Evolutionary conservation across 2,888 invertebrate genomes (phyloP).

Genomic region (Morpho deidamia): DNA sequence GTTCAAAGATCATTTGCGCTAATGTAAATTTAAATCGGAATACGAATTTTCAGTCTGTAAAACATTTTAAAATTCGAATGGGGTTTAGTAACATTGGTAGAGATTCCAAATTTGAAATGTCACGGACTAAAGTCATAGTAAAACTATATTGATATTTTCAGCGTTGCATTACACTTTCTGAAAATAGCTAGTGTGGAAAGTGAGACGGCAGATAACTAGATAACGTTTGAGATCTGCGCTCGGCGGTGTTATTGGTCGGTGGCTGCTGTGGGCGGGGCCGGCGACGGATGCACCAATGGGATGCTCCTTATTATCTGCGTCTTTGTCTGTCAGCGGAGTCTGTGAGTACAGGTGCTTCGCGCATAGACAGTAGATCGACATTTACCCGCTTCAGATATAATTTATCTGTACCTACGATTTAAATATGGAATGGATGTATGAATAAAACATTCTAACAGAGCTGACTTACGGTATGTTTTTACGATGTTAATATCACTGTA

Average conservation of each 20-base stretch:
- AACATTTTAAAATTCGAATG: slow-evolving; percentile 7
- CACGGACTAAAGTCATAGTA: background rate
- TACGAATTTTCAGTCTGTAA: slow-evolving; percentile 4
- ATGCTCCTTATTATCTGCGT: slow-evolving; percentile 75
- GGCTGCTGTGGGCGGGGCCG: slow-evolving; percentile 62
- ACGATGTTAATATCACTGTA: too few relatives aligned
- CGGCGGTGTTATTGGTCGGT: slow-evolving; percentile 57
- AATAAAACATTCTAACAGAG: too few relatives aligned
- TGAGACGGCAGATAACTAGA: slow-evolving; percentile 76
- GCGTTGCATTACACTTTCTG: slow-evolving; percentile 36
- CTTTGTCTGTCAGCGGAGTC: slow-evolving; percentile 76
- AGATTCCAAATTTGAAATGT: background rate
- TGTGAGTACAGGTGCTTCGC: slow-evolving; percentile 39
- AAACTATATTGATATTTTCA: slow-evolving; percentile 10
- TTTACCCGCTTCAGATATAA: slow-evolving; percentile 8
- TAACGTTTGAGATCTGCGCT: slow-evolving; percentile 78
- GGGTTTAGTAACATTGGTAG: background rate
- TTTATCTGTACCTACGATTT: too few relatives aligned
- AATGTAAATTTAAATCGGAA: slow-evolving; percentile 16
- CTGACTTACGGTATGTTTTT: too few relatives aligned
- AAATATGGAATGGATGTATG: too few relatives aligned
- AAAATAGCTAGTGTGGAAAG: slow-evolving; percentile 64
- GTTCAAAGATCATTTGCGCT: slow-evolving; percentile 23
- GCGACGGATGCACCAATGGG: slow-evolving; percentile 79
- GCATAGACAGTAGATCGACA: slow-evolving; percentile 24